Evolutionary conservation across 1,140 invertebrate genomes (phyloP).

Genomic region (Drosophila leontia): DNA sequence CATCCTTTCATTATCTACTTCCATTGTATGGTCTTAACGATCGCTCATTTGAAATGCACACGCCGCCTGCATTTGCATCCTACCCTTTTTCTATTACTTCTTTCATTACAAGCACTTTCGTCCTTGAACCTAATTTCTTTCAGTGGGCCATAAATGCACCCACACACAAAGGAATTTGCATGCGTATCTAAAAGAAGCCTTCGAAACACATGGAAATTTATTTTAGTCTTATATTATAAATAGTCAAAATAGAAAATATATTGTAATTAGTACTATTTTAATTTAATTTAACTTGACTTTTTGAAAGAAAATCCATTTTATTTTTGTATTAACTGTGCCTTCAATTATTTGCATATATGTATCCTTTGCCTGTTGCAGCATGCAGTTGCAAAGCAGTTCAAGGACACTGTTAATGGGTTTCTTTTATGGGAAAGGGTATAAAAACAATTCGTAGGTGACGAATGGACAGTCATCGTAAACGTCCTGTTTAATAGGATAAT

Average conservation of each 20-base stretch:
- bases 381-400: constrained; percentile 34
- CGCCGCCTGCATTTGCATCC: constrained; percentile 39
- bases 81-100: constrained; percentile 47
- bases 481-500: constrained; percentile 52
- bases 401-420: constrained; percentile 55
- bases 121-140: constrained; percentile 49
- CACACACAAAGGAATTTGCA: constrained; percentile 1
- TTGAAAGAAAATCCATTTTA: not conserved
- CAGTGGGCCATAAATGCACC: constrained; percentile 5
- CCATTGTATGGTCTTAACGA: constrained; percentile 31
- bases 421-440: constrained; percentile 57
- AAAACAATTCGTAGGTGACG: constrained; percentile 26
- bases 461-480: constrained; percentile 37
- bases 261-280: too few relatives aligned
- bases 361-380: constrained; percentile 24
- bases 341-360: constrained; percentile 38
- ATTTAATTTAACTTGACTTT: not conserved
- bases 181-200: not conserved
- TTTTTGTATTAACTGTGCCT: not conserved
- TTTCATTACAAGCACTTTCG: constrained; percentile 20
- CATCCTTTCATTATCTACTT: constrained; percentile 14
- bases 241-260: too few relatives aligned
- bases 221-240: not conserved
- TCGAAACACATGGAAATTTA: not conserved
- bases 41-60: constrained; percentile 30